A percentile compares a stretch with the other conserved stretches of the same genome.
Conservation (phyloP, 2,797 vertebrate species). For the Vipera ursinii region DNA sequence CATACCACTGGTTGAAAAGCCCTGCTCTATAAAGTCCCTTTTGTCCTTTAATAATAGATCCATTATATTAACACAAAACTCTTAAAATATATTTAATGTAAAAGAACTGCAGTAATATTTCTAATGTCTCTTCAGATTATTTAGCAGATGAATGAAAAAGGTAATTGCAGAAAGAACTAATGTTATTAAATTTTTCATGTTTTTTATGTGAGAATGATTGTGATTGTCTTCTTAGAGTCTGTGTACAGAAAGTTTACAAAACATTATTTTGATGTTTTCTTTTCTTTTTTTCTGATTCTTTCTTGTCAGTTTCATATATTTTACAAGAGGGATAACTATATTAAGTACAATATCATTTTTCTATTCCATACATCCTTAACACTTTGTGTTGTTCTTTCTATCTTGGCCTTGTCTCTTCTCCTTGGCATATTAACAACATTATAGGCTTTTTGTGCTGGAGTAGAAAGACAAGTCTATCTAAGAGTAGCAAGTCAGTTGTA, state of each 20-base stretch:
- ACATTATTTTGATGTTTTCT: not conserved
- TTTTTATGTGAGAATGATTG: not conserved
- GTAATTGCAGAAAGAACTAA: not conserved
- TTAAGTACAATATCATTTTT: not conserved
- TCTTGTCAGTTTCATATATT: not conserved
- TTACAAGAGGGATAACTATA: not conserved
- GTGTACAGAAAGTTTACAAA: not conserved
- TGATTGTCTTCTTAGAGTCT: not conserved
- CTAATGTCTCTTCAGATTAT: not conserved
- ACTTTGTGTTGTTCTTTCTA: not conserved
- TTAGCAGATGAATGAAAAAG: not conserved
- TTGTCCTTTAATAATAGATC: not conserved
- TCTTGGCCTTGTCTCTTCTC: conserved; percentile 21
- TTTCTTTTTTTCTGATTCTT: not conserved
- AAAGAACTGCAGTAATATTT: not conserved
- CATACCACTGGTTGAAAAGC: no score
- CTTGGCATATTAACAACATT: not conserved
- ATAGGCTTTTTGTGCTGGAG: no score
- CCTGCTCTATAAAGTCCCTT: not conserved
- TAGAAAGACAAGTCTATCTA: not conserved
- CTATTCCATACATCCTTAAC: not conserved
- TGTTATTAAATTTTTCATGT: not conserved
- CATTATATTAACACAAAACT: not conserved
- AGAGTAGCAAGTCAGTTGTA: not conserved
- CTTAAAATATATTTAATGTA: not conserved